Percentiles rank a stretch among this genome's conserved stretches.
These are phyloP conservation scores for Sapayoa aenigma DNA, from an alignment of 2,113 vertebrate genomes.

Conservation along the genomic window DNA sequence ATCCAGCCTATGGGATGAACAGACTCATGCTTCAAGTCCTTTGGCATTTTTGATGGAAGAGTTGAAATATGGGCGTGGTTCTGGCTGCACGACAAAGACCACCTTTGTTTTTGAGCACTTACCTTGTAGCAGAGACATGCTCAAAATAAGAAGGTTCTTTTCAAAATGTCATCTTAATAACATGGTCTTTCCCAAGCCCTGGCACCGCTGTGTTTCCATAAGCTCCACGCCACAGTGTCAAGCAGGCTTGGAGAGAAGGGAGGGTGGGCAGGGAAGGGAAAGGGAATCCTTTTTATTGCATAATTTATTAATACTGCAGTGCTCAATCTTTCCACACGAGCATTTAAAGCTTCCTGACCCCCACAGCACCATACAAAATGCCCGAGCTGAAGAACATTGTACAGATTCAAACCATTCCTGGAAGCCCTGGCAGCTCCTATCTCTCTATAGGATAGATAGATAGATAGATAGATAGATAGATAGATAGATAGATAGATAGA, in stretches of 20 bases:
- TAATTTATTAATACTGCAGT: background rate
- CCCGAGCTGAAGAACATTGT: rapidly evolving
- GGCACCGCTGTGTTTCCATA: background rate
- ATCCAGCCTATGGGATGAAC: background rate
- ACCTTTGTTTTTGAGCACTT: background rate
- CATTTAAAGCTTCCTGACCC: background rate
- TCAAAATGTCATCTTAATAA: background rate
- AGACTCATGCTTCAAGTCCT: rapidly evolving
- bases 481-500: too few relatives aligned
- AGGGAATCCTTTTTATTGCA: conserved; percentile 29
- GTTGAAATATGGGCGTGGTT: background rate
- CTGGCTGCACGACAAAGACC: background rate
- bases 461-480: too few relatives aligned
- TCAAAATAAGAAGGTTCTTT: background rate
- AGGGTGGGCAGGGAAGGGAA: background rate
- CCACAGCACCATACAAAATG: background rate
- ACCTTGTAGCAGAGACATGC: background rate
- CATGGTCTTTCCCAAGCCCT: background rate
- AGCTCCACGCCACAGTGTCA: background rate
- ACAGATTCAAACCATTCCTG: rapidly evolving
- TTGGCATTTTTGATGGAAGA: background rate
- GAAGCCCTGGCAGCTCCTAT: background rate
- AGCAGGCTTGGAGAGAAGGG: background rate
- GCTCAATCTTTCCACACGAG: conserved; percentile 50
- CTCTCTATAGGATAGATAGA: too few relatives aligned